Evolutionary conservation across 2,113 vertebrate species (phyloP), one percentile per base, ranked within the genome.

Genomic region (Hiodon alosoides): DNA sequence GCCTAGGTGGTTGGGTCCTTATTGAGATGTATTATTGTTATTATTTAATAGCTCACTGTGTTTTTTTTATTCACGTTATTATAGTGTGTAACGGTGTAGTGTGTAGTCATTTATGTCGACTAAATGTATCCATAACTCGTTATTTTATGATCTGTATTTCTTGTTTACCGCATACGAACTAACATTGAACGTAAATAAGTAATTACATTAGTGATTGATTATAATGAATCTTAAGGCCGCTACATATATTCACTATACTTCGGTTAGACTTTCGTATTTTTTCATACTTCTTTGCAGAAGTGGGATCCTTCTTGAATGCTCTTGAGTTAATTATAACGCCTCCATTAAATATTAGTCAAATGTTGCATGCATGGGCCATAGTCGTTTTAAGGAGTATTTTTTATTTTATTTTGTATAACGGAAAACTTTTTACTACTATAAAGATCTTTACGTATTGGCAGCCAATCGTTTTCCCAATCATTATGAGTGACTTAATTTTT

Each of bases 141-240:
- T 66, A 47, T 66, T 66, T 66, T 46, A 66, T 11, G 31, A 3
- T 47, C 31, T 31, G 31, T 31, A 31, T 31, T 31, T 31, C 31
- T 31, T 31, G 31, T 31, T 31, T 0, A 31, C 31, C 31, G 31
- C 46, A 66, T 3, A 46, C 64, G 8, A 7, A n/a, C 64, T 48
- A 66, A 48, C 64, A 66, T 65, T 65, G 31, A 48, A 66, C 46
- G 31, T 66, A 66, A 66, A 10, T 48, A 47, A 11, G 4, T 66
- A 66, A 66, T 66, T 66, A 66, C 64, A 66, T 8, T 61, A 55
- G 71, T 46, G 58, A 48, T 61, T 50, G 55, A 48, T 61, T 50
- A 59, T 46, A 48, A 66, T 51, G 2, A 58, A 59, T 48, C 58
- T 46, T 11, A n/a, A 60, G 70, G 70, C 70, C 70, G 70, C 70